phyloP scores from a whole-genome alignment of 1,140 invertebrate genomes.

The Drosophila sturtevanti region DNA sequence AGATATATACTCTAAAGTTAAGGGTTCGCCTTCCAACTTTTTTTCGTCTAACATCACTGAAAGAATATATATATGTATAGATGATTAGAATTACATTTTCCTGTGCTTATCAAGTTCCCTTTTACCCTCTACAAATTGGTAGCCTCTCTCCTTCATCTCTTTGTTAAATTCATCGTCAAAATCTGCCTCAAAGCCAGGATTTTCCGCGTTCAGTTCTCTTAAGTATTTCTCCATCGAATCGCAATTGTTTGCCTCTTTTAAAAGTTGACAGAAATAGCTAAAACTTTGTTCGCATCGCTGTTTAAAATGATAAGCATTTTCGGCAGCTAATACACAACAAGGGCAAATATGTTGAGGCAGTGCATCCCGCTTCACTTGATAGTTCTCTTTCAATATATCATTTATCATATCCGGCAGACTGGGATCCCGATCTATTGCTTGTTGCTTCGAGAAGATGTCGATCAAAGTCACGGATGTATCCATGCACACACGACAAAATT shows the following conservation, averaged over 20 bases:
- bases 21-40: neutral
- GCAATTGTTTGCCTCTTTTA: neutral
- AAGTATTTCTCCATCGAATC: neutral
- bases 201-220: neutral
- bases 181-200: neutral
- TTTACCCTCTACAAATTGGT: constrained; percentile 5
- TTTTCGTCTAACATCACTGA: neutral
- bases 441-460: constrained; percentile 29
- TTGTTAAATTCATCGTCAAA: neutral
- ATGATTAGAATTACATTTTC: neutral
- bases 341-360: constrained; percentile 40
- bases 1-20: neutral
- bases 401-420: constrained; percentile 35
- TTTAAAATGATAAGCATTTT: constrained; percentile 43
- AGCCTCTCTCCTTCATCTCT: neutral
- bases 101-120: neutral
- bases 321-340: constrained; percentile 31
- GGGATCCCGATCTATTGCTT: constrained; percentile 13
- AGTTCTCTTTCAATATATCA: constrained; percentile 22
- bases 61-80: neutral
- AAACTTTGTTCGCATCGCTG: constrained; percentile 35
- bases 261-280: constrained; percentile 25
- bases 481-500: constrained; percentile 30
- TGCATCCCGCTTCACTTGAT: constrained; percentile 23
- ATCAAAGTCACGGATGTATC: constrained; percentile 18